Conservation (phyloP, 53 echinoderm and acorn worm genomes). For the Pentamera pediparva region DNA sequence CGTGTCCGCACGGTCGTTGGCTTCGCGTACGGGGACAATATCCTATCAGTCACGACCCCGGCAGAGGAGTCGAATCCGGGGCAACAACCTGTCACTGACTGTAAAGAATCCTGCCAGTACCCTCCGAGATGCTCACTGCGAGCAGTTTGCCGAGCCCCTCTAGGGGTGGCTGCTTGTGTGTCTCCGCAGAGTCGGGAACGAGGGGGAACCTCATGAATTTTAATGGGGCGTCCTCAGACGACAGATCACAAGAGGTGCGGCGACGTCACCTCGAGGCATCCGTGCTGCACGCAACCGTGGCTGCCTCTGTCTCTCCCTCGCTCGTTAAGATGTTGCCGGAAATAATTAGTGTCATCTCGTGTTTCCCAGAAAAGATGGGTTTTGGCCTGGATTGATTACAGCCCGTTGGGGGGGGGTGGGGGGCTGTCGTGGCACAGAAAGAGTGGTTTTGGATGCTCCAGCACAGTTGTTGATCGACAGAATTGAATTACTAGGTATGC, state of each 20-base stretch:
- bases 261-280: slow-evolving; percentile 27
- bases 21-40: slow-evolving; percentile 14
- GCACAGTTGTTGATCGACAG: no score
- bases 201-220: slow-evolving; percentile 34
- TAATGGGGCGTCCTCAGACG: slow-evolving; percentile 33
- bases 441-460: no score
- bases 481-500: no score
- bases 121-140: no score
- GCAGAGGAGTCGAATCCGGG: slow-evolving; percentile 24
- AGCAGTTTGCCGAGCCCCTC: slow-evolving; percentile 30
- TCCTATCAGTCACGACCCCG: slow-evolving; percentile 30
- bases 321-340: slow-evolving; percentile 24
- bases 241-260: slow-evolving; percentile 29
- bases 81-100: slow-evolving; percentile 34
- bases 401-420: no score
- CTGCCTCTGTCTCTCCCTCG: no score
- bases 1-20: slow-evolving; percentile 32
- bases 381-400: no score
- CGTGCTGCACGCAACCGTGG: background rate
- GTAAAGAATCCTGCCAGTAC: slow-evolving; percentile 1
- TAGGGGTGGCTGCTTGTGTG: slow-evolving; percentile 30
- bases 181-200: slow-evolving; percentile 11
- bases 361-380: slow-evolving; percentile 24
- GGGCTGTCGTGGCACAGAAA: no score
- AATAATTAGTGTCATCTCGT: slow-evolving; percentile 36